Percentiles rank a stretch among this genome's conserved stretches.
Evolutionary conservation across 2,113 vertebrate genomes (phyloP).

Genomic region (Vicugna pacos): DNA sequence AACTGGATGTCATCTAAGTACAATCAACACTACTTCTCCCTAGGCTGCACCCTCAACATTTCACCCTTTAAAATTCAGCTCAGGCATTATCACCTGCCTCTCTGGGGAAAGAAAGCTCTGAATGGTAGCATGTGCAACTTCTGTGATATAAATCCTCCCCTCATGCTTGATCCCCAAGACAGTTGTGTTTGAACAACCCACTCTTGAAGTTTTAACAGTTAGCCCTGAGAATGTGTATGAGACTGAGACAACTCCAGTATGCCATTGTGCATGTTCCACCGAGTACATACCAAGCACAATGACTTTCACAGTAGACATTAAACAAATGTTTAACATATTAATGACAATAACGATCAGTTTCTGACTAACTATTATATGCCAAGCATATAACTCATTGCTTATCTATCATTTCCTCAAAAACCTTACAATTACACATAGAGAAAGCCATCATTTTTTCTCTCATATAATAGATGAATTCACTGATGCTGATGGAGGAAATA

Average conservation of each 20-base stretch:
- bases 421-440: neutral
- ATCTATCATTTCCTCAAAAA: neutral
- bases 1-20: neutral
- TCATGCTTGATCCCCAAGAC: neutral
- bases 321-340: neutral
- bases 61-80: neutral
- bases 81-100: neutral
- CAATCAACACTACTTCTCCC: neutral
- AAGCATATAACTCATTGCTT: neutral
- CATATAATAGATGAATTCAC: neutral
- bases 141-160: neutral
- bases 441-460: neutral
- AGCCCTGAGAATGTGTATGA: neutral
- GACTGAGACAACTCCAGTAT: neutral
- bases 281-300: neutral
- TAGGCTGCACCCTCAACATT: neutral
- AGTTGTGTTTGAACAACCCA: neutral
- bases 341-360: neutral
- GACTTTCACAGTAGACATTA: neutral
- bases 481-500: neutral
- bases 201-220: neutral
- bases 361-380: neutral
- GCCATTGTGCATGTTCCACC: neutral
- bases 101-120: neutral
- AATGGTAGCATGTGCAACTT: neutral